Base-by-base conservation (phyloP, 1,140 invertebrate genomes). In the Drosophila lini region DNA sequence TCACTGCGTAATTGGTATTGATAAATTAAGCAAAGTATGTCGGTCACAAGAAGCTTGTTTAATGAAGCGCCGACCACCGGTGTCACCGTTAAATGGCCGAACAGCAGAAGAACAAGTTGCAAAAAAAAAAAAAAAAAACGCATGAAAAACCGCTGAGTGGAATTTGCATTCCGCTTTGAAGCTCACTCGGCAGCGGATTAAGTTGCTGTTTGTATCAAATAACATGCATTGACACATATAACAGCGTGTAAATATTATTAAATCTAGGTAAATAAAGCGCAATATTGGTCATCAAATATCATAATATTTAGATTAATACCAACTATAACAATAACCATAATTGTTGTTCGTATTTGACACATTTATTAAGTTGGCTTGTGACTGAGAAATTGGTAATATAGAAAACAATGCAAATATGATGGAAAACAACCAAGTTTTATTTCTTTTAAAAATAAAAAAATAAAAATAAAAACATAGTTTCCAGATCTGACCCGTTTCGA, bases 11-110 rank as follows among this genome's bases (percentile, higher is more conserved):
- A 83, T 85, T 83, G 81, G 77, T 80, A 80, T 85, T 85, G 81
- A 84, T 85, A 85, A 81, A 85, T 77, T 77, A 77, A 84, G 61
- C 77, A 84, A 83, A 84, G 65, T 83, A 67, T 83, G 80, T 85
- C 81, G 81, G 78, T 64, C 78, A 52, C 31, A 59, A 76, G 71
- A 71, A 71, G 57, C 71, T 80, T 84, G 71, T 80, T 84, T 73
- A 84, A 68, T 81, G 73, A 85, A 85, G 61, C 81, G 78, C 50
- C 57, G 28, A 10, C 71, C 28, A 55, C 53, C 10, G 47, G 47
- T 50, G 38, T 38, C 73, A 55, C 48, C 34, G 63, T 64, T 56
- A 78, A 64, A 45, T 55, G 38, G 38, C 48, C 19, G 41, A n/a
- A 19, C 28, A 58, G 32, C 15, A 36, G 42, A 45, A 70, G 59